phyloP scores from a whole-genome alignment of 2,888 invertebrate genomes.

The Ichneumoninae sp. region DNA sequence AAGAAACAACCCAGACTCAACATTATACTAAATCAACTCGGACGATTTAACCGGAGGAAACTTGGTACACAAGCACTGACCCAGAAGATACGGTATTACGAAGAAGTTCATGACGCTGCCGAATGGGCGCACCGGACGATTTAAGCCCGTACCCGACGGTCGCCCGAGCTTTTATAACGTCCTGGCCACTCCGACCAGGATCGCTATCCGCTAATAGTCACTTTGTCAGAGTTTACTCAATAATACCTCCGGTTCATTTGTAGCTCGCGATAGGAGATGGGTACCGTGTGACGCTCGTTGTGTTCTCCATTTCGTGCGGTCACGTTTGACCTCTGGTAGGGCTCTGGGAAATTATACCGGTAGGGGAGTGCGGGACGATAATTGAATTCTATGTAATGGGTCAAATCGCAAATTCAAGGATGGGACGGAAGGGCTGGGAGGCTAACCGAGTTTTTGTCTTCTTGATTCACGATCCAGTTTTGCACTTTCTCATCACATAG shows the following conservation, averaged over 20 bases:
- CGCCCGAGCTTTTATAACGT: conserved; percentile 61
- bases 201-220: conserved; percentile 50
- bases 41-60: background rate
- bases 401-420: background rate
- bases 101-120: conserved; percentile 65
- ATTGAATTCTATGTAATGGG: background rate
- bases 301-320: conserved; percentile 32
- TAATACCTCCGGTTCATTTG: background rate
- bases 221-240: conserved; percentile 10
- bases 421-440: background rate
- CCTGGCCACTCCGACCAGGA: background rate
- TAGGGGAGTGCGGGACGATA: conserved; percentile 1
- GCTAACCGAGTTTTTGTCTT: background rate
- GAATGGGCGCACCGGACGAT: conserved; percentile 28
- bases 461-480: background rate
- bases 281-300: conserved; percentile 26
- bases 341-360: conserved; percentile 27
- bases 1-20: background rate
- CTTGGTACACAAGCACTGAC: conserved; percentile 62
- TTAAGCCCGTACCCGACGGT: conserved; percentile 25
- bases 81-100: conserved; percentile 70
- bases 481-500: background rate
- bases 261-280: conserved; percentile 9
- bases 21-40: background rate
- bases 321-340: conserved; percentile 51